Conservation (phyloP, 2,888 invertebrate genomes). For the Parnassius mnemosyne region DNA sequence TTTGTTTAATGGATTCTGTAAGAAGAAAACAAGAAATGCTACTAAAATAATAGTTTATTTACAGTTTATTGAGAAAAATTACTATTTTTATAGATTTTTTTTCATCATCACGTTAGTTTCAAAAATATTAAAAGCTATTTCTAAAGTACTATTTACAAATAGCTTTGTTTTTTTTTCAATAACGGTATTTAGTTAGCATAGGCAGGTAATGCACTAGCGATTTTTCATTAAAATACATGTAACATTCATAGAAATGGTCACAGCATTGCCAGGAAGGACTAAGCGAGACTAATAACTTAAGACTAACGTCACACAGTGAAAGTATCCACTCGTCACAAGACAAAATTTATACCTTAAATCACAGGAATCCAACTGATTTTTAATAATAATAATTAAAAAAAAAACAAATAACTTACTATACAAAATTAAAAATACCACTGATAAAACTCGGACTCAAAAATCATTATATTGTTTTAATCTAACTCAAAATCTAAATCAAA, state of each 20-base stretch:
- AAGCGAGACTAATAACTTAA: conserved; percentile 49
- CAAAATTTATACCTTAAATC: conserved; percentile 65
- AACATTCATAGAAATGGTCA: conserved; percentile 38
- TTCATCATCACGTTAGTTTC: conserved; percentile 47
- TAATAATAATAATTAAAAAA: conserved; percentile 39
- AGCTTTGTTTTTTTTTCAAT: conserved; percentile 45
- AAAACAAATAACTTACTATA: conserved; percentile 77
- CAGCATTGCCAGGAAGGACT: conserved; percentile 41
- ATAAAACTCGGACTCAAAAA: conserved; percentile 51
- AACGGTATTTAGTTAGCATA: conserved; percentile 35
- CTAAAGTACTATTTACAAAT: conserved; percentile 72
- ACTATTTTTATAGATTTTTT: conserved; percentile 67
- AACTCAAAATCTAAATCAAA: conserved; percentile 55
- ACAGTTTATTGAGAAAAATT: conserved; percentile 69
- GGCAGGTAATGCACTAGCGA: conserved; percentile 44
- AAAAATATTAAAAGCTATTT: conserved; percentile 67
- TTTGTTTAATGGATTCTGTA: too few species aligned
- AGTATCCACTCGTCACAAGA: conserved; percentile 58
- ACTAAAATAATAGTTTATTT: conserved; percentile 77
- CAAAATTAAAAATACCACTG: conserved; percentile 68
- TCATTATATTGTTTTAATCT: conserved; percentile 50
- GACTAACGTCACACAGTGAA: conserved; percentile 49
- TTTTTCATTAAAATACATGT: conserved; percentile 42
- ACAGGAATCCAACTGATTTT: conserved; percentile 63
- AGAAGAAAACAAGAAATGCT: conserved; percentile 50